These are phyloP conservation scores for Melanotaenia duboulayi DNA, from an alignment of 2,113 vertebrate species.

Conservation along the genomic window DNA sequence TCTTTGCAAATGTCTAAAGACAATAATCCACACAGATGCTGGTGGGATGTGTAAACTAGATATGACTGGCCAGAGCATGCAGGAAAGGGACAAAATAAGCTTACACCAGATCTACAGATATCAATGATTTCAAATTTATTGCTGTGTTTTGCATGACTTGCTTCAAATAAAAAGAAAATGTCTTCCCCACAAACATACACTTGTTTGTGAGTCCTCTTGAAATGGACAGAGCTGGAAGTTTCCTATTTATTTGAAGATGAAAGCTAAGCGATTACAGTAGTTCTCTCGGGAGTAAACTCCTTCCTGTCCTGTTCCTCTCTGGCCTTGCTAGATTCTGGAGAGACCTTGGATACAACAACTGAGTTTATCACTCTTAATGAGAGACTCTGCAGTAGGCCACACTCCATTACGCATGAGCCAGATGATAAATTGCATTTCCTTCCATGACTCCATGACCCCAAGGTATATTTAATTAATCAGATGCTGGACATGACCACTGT, in stretches of 20 bases:
- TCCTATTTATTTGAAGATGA: constrained; percentile 29
- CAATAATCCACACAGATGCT: too few species aligned
- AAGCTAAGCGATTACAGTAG: neutral
- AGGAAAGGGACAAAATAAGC: too few species aligned
- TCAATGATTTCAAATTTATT: too few species aligned
- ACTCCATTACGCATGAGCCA: constrained; percentile 73
- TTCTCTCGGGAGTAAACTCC: too few species aligned
- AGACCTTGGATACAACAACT: constrained; percentile 50
- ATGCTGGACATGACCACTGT: constrained; percentile 63
- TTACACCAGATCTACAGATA: too few species aligned
- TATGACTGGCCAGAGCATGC: too few species aligned
- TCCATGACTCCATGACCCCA: constrained; percentile 69
- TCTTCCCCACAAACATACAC: neutral
- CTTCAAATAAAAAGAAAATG: neutral
- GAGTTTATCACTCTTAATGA: constrained; percentile 81
- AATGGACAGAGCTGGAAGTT: neutral
- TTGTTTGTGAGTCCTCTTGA: constrained; percentile 3
- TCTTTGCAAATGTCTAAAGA: too few species aligned
- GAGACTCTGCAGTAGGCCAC: constrained; percentile 68
- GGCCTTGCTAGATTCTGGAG: constrained; percentile 35
- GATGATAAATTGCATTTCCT: constrained; percentile 72
- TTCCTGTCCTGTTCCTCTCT: constrained; percentile 16
- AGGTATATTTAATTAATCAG: constrained; percentile 79
- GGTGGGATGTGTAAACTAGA: too few species aligned
- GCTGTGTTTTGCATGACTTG: too few species aligned